These are phyloP conservation scores for Tetraodon nigroviridis DNA, from an alignment of 2,113 vertebrate species.

Conservation along the genomic window DNA sequence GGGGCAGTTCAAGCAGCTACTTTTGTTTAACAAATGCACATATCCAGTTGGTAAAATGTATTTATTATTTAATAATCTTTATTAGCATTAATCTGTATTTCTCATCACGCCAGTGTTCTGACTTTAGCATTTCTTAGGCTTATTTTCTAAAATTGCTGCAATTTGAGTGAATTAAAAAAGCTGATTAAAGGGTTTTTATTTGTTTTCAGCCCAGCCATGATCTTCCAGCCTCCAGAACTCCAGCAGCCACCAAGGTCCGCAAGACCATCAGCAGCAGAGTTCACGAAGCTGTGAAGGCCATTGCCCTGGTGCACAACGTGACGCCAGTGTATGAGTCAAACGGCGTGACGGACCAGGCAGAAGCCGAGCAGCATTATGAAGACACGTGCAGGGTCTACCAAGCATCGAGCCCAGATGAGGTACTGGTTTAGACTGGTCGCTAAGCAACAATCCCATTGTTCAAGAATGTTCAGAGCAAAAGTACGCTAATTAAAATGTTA, in stretches of 20 bases:
- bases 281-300: conserved; percentile 94
- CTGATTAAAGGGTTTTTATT: neutral
- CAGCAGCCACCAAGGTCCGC: conserved; percentile 87
- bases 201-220: conserved; percentile 81
- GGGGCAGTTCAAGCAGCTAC: neutral
- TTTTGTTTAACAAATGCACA: conserved; percentile 8
- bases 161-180: neutral
- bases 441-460: no score
- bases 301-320: conserved; percentile 94
- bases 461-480: no score
- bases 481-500: neutral
- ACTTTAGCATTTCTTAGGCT: neutral
- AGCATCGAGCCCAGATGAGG: conserved; percentile 96
- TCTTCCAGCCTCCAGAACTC: conserved; percentile 80
- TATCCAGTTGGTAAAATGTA: neutral
- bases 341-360: conserved; percentile 91
- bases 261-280: conserved; percentile 94
- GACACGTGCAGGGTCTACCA: conserved; percentile 96
- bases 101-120: no score
- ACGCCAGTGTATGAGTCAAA: conserved; percentile 93
- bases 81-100: neutral
- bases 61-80: neutral
- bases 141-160: neutral
- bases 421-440: conserved; percentile 36
- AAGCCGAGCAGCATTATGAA: conserved; percentile 93